Base-by-base conservation (phyloP, 1,140 invertebrate genomes). In the Cotesia typhae region DNA sequence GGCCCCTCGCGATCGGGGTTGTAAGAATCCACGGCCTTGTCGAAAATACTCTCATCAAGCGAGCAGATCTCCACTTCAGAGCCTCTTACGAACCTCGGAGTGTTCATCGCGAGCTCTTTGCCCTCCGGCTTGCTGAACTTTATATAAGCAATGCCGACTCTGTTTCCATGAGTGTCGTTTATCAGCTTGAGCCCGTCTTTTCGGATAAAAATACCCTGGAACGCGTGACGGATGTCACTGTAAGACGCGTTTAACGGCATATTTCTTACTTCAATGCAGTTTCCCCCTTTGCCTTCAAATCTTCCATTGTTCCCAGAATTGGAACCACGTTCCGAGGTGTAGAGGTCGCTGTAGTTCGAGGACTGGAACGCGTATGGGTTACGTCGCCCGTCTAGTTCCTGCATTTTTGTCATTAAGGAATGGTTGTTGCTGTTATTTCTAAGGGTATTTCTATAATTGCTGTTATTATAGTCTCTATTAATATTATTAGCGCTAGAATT, bases 161-260 rank as follows among this genome's bases (percentile, higher is more conserved):
- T 89, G 36, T 92, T 90, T 0, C 96, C 95, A 74, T 92, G 89
- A 10, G 91, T 90, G 76, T 96, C 93, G 79, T 92, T 94, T 6
- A 95, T 91, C 75, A 97, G 88, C 84, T 96, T 96, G 38, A 98
- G 90, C 3, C 95, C 94, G 78, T 94, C 92, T 73, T 92, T 92
- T 7, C 92, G 90, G 52, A 97, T 94, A 77, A 91, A 91, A 65
- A 93, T 89, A 6, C 91, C 91, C 4, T 90, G 88, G 81, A 98
- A 97, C 73, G 96, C 93, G 66, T 92, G 90, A 9, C 94, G 87
- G 0, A 98, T 86, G 78, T 96, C 95, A 20, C 90, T 89, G 78
- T 95, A 94, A n/a, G 89, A 90, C 0, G 92, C 89, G 71, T 88
- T 90, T 14, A 88, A 82, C 1, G 90, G 90, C 80, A 93, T 90